A percentile compares a stretch with the other conserved stretches of the same genome.
These are phyloP conservation scores for Daptonema setosum DNA, from an alignment of 2,888 invertebrate species.

Conservation along the genomic window DNA sequence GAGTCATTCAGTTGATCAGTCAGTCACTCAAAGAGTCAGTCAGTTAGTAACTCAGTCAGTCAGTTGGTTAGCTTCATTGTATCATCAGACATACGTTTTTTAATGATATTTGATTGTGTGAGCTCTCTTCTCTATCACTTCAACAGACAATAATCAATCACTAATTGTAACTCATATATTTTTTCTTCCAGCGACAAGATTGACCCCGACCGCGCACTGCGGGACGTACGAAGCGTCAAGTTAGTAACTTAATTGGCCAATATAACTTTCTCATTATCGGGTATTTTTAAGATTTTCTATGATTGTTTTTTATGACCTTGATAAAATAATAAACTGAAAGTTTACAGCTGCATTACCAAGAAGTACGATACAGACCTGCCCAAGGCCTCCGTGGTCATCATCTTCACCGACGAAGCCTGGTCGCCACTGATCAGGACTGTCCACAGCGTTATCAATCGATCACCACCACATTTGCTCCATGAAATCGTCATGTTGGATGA, in stretches of 20 bases:
- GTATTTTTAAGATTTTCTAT: too few species aligned
- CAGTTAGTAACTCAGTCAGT: not conserved
- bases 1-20: too few species aligned
- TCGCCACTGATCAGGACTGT: slow-evolving; percentile 59
- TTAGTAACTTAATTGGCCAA: too few species aligned
- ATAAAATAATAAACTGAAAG: not conserved
- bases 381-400: slow-evolving; percentile 45
- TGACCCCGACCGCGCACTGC: slow-evolving; percentile 31
- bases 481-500: slow-evolving; percentile 90
- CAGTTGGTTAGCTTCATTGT: not conserved
- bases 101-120: not conserved
- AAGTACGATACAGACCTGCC: slow-evolving; percentile 43
- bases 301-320: too few species aligned
- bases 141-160: too few species aligned
- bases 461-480: slow-evolving; percentile 47
- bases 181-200: slow-evolving; percentile 32
- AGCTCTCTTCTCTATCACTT: too few species aligned
- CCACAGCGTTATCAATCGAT: slow-evolving; percentile 64
- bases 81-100: not conserved
- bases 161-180: too few species aligned
- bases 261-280: not conserved
- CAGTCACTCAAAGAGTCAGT: too few species aligned
- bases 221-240: slow-evolving; percentile 29
- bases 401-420: slow-evolving; percentile 75
- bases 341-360: slow-evolving; percentile 38